Percentiles rank a stretch among this genome's conserved stretches.
These are phyloP conservation scores for Apostichopus californicus DNA, from an alignment of 35 echinoderm and acorn worm species.

Conservation along the genomic window DNA sequence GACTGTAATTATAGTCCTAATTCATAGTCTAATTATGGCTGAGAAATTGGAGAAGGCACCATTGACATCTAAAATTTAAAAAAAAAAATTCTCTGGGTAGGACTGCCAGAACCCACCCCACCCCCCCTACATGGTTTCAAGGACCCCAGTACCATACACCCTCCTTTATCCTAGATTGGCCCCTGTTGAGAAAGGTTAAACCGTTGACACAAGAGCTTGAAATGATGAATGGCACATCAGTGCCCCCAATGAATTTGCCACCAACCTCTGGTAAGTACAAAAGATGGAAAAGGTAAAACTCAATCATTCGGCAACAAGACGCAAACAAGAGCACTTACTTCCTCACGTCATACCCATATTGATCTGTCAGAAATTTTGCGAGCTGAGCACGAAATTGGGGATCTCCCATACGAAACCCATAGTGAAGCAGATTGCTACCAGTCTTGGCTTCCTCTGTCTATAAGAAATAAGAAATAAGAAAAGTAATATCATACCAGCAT, in stretches of 20 bases:
- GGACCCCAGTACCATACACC: background rate
- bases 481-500: background rate
- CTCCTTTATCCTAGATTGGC: background rate
- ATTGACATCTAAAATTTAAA: no score
- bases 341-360: constrained; percentile 63
- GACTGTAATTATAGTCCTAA: no score
- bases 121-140: background rate
- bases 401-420: constrained; percentile 74
- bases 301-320: background rate
- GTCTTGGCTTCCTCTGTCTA: constrained; percentile 67
- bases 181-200: no score
- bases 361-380: constrained; percentile 72
- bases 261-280: background rate
- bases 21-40: no score
- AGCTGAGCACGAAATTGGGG: constrained; percentile 67
- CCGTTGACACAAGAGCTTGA: no score
- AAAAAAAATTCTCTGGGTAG: no score
- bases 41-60: no score
- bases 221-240: background rate
- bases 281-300: background rate
- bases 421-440: constrained; percentile 67
- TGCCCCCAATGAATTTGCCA: background rate
- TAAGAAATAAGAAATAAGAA: constrained; percentile 13
- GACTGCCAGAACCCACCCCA: no score
- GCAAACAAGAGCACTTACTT: constrained; percentile 36